Evolutionary conservation across 2,113 vertebrate genomes (phyloP).

Genomic region (Poeciliopsis prolifica): DNA sequence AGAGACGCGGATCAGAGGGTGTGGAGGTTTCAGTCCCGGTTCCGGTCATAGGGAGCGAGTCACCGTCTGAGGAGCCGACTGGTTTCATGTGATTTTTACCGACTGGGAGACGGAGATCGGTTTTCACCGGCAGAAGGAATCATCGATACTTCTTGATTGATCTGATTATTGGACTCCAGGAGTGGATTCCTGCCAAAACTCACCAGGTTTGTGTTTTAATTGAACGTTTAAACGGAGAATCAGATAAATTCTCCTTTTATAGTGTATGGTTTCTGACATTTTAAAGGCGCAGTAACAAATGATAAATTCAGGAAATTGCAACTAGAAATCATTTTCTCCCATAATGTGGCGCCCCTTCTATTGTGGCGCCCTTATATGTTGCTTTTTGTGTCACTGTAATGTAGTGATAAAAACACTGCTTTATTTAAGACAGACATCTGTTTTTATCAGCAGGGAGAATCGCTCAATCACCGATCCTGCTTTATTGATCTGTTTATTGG

Average conservation of each 20-base stretch:
- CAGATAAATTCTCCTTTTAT: not conserved
- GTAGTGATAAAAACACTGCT: too few species aligned
- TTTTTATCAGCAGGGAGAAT: too few species aligned
- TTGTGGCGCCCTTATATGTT: too few species aligned
- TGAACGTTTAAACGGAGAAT: not conserved
- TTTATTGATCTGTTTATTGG: not conserved
- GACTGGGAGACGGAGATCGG: not conserved
- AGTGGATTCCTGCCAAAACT: not conserved
- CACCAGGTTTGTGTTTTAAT: conserved; percentile 58
- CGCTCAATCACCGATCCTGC: not conserved
- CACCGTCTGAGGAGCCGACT: not conserved
- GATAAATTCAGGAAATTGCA: too few species aligned
- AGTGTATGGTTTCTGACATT: too few species aligned
- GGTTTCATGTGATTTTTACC: not conserved
- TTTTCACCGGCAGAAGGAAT: not conserved
- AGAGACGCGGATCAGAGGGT: conserved; percentile 30
- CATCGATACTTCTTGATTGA: not conserved
- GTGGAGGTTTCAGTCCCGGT: conserved; percentile 45
- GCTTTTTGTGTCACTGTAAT: too few species aligned
- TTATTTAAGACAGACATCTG: too few species aligned
- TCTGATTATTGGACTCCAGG: not conserved
- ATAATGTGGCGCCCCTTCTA: too few species aligned
- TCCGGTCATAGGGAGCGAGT: not conserved
- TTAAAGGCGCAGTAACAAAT: too few species aligned
- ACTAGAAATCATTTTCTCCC: too few species aligned